phyloP scores from a whole-genome alignment of 37 sponge, comb jelly and placozoan species.

The Crambe crambe region DNA sequence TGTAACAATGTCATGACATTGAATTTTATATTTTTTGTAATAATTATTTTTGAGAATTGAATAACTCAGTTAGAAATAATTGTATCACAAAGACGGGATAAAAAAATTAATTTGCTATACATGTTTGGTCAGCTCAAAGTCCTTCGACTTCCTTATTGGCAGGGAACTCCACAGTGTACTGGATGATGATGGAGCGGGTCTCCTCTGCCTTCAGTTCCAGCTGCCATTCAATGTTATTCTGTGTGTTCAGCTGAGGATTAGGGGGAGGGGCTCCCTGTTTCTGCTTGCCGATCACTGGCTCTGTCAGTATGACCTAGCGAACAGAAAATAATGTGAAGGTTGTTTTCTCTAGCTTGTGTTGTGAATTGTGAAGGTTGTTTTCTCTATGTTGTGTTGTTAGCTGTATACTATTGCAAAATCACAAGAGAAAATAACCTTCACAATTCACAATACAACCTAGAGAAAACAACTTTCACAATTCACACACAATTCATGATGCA shows the following conservation, averaged over 20 bases:
- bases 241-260: slow-evolving; percentile 66
- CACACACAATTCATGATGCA: too few species aligned
- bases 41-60: too few species aligned
- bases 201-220: slow-evolving; percentile 64
- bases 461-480: too few species aligned
- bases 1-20: too few species aligned
- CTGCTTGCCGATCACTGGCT: slow-evolving; percentile 65
- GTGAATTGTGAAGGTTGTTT: background rate
- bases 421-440: too few species aligned
- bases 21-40: too few species aligned
- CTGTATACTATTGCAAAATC: too few species aligned
- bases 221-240: slow-evolving; percentile 77
- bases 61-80: too few species aligned
- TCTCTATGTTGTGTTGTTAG: too few species aligned
- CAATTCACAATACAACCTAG: too few species aligned
- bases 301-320: slow-evolving; percentile 57
- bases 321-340: background rate
- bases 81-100: too few species aligned
- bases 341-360: too few species aligned
- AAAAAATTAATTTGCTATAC: background rate
- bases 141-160: slow-evolving; percentile 68
- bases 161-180: slow-evolving; percentile 89
- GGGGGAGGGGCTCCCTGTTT: slow-evolving; percentile 57
- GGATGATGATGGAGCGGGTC: slow-evolving; percentile 47
- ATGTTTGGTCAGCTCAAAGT: slow-evolving; percentile 21